phyloP scores from a whole-genome alignment of 1,140 invertebrate species.

The Mya arenaria region DNA sequence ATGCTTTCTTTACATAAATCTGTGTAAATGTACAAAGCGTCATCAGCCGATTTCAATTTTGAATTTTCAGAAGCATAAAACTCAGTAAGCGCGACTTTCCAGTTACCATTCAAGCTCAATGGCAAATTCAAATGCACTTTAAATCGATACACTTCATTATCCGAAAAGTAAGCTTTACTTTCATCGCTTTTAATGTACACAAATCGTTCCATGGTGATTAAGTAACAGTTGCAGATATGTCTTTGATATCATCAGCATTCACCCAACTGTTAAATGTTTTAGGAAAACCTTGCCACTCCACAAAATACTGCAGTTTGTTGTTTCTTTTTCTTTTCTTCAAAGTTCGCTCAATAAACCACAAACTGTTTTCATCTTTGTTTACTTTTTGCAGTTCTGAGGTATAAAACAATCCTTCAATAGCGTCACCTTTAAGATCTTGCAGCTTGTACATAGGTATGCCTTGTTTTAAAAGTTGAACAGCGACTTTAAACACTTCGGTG shows the following conservation, averaged over 20 bases:
- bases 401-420: slow-evolving; percentile 44
- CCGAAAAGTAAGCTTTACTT: slow-evolving; percentile 27
- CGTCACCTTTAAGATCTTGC: slow-evolving; percentile 12
- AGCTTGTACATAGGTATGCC: slow-evolving; percentile 43
- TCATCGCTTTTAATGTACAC: slow-evolving; percentile 35
- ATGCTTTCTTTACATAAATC: slow-evolving; percentile 36
- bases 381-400: slow-evolving; percentile 50
- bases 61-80: background rate
- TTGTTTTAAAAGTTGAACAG: slow-evolving; percentile 1
- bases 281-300: slow-evolving; percentile 33
- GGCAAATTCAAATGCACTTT: slow-evolving; percentile 13
- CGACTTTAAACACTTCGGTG: slow-evolving; percentile 46
- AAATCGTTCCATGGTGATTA: slow-evolving; percentile 18
- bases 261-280: slow-evolving; percentile 30
- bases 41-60: background rate
- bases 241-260: slow-evolving; percentile 28
- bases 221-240: background rate
- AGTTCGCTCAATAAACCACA: slow-evolving; percentile 33
- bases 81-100: slow-evolving; percentile 29
- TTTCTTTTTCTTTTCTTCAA: slow-evolving; percentile 30
- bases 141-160: slow-evolving; percentile 49
- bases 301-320: slow-evolving; percentile 25
- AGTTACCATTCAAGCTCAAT: slow-evolving; percentile 36
- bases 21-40: slow-evolving; percentile 2
- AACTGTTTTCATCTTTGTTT: slow-evolving; percentile 43